Conservation (phyloP, 2,113 vertebrate species). For the Sinocyclocheilus rhinocerous region DNA sequence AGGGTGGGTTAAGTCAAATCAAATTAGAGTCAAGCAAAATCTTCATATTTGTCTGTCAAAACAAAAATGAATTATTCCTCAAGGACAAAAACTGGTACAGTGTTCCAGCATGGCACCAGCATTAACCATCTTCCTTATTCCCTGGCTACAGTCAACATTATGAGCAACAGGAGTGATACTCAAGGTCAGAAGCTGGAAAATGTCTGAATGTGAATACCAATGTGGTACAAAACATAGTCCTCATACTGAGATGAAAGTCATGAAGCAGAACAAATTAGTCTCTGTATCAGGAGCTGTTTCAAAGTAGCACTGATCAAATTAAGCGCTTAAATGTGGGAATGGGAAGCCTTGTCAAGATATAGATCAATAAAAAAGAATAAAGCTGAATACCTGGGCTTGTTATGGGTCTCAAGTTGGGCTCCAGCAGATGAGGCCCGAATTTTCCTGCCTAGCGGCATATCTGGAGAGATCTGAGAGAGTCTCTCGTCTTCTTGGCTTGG, state of each 20-base stretch:
- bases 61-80: conserved; percentile 31
- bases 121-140: conserved; percentile 19
- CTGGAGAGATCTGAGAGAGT: conserved; percentile 23
- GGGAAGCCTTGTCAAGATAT: background rate
- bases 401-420: conserved; percentile 74
- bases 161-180: conserved; percentile 37
- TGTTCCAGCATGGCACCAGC: conserved; percentile 20
- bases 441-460: conserved; percentile 66
- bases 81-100: conserved; percentile 32
- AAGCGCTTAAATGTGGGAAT: conserved; percentile 4
- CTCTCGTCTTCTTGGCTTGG: background rate
- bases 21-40: conserved; percentile 37
- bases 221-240: background rate
- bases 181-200: conserved; percentile 26
- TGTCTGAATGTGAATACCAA: conserved; percentile 35
- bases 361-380: background rate
- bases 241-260: conserved; percentile 21
- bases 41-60: conserved; percentile 36
- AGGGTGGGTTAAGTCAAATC: conserved; percentile 8
- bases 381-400: conserved; percentile 68
- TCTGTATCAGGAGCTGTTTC: background rate
- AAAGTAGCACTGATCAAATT: background rate
- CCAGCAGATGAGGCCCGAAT: conserved; percentile 71
- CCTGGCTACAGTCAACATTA: conserved; percentile 74
- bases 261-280: conserved; percentile 14